Base-by-base conservation (phyloP, 2,797 vertebrate genomes). In the Eremophila alpestris region DNA sequence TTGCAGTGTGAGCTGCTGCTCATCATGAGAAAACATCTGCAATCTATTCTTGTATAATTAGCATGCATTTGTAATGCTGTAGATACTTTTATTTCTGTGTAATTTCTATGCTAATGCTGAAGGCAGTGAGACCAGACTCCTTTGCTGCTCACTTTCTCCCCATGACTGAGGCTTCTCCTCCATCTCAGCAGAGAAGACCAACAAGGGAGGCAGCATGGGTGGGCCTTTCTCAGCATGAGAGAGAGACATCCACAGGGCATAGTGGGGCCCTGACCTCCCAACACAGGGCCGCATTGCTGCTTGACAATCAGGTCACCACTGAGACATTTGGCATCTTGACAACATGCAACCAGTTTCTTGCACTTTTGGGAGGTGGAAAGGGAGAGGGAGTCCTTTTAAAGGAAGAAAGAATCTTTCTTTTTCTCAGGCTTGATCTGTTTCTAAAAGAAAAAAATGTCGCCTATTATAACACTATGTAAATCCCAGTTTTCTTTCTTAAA, bases 401-500 rank as follows among this genome's bases (percentile, higher is more conserved):
- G 36, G 21, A 54, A 58, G 43, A 60, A 64, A 54, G 29, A 83
- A 32, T 6, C 15, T 73, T 79, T 70, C 16, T 63, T 24, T 60
- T 83, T 49, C 38, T 63, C 19, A 52, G 10, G 10, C 11, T 77
- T 29, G 18, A 32, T 52, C 60, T 80, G 4, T 67, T 90, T 83
- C 64, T 80, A n/a, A 74, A 51, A 70, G 20, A 67, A 34, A 51
- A 41, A 3, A 38, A 38, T 38, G 9, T 59, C 56, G 41, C 10
- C 21, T 43, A 5, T 80, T 77, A 83, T 16, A 85, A 73, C 20
- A 32, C 83, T 64, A 40, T 49, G 38, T 23, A 81, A 92, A 94
- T 83, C 38, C 23, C 41, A 27, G 43, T 90, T 86, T 95, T 56
- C 30, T 85, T 93, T 94, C 83, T 90, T 41, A 90, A 94, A 59